Percentiles rank a stretch among this genome's conserved stretches.
Evolutionary conservation across 2,113 vertebrate genomes (phyloP).

Genomic region (Xerus inauris): DNA sequence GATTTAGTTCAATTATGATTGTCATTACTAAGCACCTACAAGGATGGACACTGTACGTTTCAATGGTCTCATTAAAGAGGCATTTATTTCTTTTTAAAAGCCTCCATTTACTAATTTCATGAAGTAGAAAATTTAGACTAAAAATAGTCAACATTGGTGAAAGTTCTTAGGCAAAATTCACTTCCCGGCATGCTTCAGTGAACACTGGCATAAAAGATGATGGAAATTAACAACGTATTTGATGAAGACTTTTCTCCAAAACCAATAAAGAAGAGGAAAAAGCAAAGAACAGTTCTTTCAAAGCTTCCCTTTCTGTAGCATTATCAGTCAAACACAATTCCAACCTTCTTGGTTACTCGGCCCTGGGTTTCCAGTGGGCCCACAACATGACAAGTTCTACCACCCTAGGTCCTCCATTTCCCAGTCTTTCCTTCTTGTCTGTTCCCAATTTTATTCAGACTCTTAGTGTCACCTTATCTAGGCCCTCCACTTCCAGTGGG

Average conservation of each 20-base stretch:
- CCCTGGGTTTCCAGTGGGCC: background rate
- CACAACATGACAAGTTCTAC: background rate
- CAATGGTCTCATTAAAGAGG: constrained; percentile 41
- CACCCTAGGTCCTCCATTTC: background rate
- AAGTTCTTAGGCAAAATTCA: constrained; percentile 48
- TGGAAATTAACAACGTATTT: background rate
- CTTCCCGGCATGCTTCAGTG: background rate
- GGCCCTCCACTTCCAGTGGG: background rate
- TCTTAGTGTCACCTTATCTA: background rate
- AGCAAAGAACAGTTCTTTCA: background rate
- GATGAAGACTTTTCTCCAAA: constrained; percentile 13
- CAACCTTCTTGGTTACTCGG: background rate
- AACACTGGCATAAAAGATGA: background rate
- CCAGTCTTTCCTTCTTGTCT: background rate
- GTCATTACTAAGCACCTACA: constrained; percentile 29
- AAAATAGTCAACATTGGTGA: constrained; percentile 26
- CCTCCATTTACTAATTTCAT: constrained; percentile 1
- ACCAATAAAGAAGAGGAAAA: background rate
- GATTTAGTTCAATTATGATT: background rate
- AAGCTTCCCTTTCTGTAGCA: background rate
- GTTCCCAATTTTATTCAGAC: background rate
- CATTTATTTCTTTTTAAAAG: constrained; percentile 46
- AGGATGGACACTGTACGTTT: background rate
- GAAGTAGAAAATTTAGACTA: constrained; percentile 53
- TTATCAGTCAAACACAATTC: background rate